Percentiles rank a stretch among this genome's conserved stretches.
Evolutionary conservation across 1,140 invertebrate genomes (phyloP).

Genomic region (Zaprionus camerounensis): DNA sequence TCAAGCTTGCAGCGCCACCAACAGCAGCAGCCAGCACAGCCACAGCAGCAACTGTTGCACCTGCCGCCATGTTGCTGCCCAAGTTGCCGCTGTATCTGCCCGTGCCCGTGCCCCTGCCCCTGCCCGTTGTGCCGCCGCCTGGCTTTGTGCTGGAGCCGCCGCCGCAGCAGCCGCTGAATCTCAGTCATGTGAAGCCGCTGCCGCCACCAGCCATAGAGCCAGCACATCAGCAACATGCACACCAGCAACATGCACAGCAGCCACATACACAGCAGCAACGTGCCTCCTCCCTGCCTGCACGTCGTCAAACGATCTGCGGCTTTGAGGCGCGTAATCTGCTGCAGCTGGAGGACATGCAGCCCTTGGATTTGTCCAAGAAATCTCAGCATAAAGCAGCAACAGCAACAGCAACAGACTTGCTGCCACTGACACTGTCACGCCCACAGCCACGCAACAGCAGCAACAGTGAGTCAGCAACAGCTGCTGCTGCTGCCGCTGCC

Average conservation of each 20-base stretch:
- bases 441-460: slow-evolving; percentile 16
- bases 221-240: slow-evolving; percentile 18
- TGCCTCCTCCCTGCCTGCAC: slow-evolving; percentile 49
- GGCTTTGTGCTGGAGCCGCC: slow-evolving; percentile 54
- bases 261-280: slow-evolving; percentile 41
- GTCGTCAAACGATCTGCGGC: slow-evolving; percentile 78
- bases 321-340: slow-evolving; percentile 73
- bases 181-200: slow-evolving; percentile 53
- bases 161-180: slow-evolving; percentile 63
- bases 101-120: background rate
- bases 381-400: slow-evolving; percentile 49
- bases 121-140: background rate
- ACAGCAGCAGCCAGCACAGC: background rate
- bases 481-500: slow-evolving; percentile 8
- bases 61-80: slow-evolving; percentile 40
- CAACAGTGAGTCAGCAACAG: background rate
- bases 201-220: slow-evolving; percentile 5
- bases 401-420: background rate
- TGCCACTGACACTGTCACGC: slow-evolving; percentile 15
- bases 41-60: background rate
- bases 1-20: slow-evolving; percentile 24
- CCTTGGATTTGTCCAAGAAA: slow-evolving; percentile 76
- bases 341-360: slow-evolving; percentile 72
- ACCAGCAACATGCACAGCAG: slow-evolving; percentile 17
- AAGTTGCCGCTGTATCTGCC: slow-evolving; percentile 66